These are phyloP conservation scores for Lucinisca nassula DNA, from an alignment of 2,888 invertebrate genomes.

Conservation along the genomic window DNA sequence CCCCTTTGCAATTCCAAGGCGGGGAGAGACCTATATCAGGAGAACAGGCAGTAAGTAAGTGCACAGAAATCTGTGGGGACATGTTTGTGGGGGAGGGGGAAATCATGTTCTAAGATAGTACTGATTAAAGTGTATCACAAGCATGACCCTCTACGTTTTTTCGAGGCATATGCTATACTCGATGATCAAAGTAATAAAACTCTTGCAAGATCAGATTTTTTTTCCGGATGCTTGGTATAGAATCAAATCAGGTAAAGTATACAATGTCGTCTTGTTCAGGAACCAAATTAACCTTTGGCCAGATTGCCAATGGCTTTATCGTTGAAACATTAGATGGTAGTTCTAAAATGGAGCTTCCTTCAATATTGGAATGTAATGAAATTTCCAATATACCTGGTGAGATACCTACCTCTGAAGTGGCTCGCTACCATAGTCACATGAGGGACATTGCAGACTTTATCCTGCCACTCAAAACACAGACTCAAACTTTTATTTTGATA, in stretches of 20 bases:
- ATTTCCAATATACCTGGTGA: constrained; percentile 36
- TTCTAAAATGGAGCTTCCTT: neutral
- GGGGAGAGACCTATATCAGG: neutral
- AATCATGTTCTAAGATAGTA: constrained; percentile 25
- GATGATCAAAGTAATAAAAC: constrained; percentile 36
- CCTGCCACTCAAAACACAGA: constrained; percentile 16
- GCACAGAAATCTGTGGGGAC: constrained; percentile 21
- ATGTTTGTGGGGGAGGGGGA: neutral
- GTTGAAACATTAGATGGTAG: constrained; percentile 33
- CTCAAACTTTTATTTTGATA: constrained; percentile 33
- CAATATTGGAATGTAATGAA: constrained; percentile 36
- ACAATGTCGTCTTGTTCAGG: neutral
- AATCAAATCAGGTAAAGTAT: neutral
- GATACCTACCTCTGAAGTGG: constrained; percentile 50
- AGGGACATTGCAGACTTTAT: constrained; percentile 3
- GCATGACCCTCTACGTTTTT: neutral
- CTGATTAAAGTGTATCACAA: constrained; percentile 3
- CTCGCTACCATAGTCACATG: constrained; percentile 28
- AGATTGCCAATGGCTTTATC: constrained; percentile 34
- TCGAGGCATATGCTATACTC: neutral
- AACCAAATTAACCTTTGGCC: constrained; percentile 7
- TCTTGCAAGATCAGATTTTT: constrained; percentile 4
- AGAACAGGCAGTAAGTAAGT: neutral
- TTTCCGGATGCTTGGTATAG: neutral
- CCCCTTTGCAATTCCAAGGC: neutral